phyloP scores from a whole-genome alignment of 1,140 invertebrate genomes.

The Diorhabda elongata region DNA sequence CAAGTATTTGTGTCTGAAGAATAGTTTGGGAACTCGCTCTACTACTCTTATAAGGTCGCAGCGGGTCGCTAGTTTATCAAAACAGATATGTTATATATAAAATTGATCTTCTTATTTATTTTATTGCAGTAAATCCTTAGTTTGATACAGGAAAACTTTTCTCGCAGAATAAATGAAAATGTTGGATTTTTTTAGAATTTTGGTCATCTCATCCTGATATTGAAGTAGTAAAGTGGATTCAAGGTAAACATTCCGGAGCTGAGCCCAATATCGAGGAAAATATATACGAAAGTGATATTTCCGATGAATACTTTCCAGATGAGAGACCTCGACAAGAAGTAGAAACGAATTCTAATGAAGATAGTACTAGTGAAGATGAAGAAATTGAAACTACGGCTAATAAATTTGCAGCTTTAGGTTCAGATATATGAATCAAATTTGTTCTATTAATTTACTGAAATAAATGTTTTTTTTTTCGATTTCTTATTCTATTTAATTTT shows the following conservation, averaged over 20 bases:
- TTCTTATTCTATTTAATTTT: no score
- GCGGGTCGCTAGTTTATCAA: not conserved
- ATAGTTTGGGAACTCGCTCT: not conserved
- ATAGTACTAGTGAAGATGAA: conserved; percentile 19
- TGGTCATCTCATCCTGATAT: conserved; percentile 58
- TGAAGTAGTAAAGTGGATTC: conserved; percentile 60
- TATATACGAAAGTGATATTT: conserved; percentile 4
- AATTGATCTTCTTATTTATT: not conserved
- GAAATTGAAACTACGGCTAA: conserved; percentile 23
- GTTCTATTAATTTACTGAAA: no score
- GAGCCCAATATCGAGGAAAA: conserved; percentile 9
- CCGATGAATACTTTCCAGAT: conserved; percentile 4
- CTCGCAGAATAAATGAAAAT: conserved; percentile 28
- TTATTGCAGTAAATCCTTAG: no score
- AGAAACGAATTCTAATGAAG: conserved; percentile 17
- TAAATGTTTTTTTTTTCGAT: no score
- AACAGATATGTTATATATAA: not conserved
- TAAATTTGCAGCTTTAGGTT: conserved; percentile 38
- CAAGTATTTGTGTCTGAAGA: not conserved
- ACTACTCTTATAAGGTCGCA: not conserved
- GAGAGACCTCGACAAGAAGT: conserved; percentile 16
- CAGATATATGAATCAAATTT: not conserved
- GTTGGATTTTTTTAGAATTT: conserved; percentile 31
- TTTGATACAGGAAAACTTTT: not conserved
- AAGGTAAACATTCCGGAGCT: conserved; percentile 50